These are phyloP conservation scores for Seriola rivoliana DNA, from an alignment of 2,113 vertebrate species.

Conservation along the genomic window DNA sequence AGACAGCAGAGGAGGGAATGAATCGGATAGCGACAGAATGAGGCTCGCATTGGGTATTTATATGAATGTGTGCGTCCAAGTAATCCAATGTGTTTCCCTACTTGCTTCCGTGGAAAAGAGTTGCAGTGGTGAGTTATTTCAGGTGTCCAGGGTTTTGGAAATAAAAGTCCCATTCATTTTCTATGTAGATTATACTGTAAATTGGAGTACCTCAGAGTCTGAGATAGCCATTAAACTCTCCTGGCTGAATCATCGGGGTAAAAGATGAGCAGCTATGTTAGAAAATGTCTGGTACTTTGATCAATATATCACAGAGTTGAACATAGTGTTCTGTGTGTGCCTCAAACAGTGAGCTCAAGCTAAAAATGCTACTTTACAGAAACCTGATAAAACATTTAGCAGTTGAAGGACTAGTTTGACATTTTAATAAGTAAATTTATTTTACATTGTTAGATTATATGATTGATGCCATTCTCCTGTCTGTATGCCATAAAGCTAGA, in stretches of 20 bases:
- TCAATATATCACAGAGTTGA: too few relatives aligned
- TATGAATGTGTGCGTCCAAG: neutral
- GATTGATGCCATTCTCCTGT: neutral
- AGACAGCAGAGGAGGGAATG: neutral
- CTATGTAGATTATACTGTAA: neutral
- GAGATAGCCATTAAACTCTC: neutral
- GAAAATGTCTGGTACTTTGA: neutral
- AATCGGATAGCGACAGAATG: neutral
- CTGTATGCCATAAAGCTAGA: neutral
- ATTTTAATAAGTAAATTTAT: neutral
- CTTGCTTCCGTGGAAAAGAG: neutral
- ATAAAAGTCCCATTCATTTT: neutral
- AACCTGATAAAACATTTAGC: neutral
- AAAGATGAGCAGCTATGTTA: slow-evolving; percentile 1
- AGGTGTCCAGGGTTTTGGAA: neutral
- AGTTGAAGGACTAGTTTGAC: neutral
- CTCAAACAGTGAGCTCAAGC: neutral
- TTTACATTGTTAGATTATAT: neutral
- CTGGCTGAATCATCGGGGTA: neutral
- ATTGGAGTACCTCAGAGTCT: neutral
- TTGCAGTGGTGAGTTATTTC: neutral
- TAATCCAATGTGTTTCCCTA: neutral
- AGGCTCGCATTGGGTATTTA: neutral
- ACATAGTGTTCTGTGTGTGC: neutral
- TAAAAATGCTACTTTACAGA: neutral